Base-by-base conservation (phyloP, 2,113 vertebrate genomes). In the Phodopus roborovskii region DNA sequence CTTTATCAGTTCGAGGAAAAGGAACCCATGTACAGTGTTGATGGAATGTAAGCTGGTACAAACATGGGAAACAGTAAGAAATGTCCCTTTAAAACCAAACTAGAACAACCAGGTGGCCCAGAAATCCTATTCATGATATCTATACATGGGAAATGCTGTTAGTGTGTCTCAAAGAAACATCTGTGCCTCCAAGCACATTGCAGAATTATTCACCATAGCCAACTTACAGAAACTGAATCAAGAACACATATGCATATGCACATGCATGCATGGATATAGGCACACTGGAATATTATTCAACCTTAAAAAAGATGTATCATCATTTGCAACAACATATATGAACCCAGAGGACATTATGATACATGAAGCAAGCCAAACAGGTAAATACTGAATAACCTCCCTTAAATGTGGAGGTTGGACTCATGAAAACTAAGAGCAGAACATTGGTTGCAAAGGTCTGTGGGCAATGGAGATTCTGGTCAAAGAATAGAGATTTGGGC, bases 341-440 rank as follows among this genome's bases (percentile, higher is more conserved):
- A 86, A 53, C 53, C 36, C 30, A 26, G 50, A 64, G 26, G 53
- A 64, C 7, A 28, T 56, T 77, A 26, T 42, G 50, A 33, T 28
- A 42, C 53, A n/a, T 73, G 53, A 79, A 93, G 70, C 79, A 79
- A 81, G 3, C 28, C 16, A 86, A 88, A 24, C 1, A 45, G 81
- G 89, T 15, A 79, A 60, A 77, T 75, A 66, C 60, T 92, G 2
- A 88, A 73, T 42, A 30, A 48, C 53, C 15, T 66, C 26, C 71
- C 20, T 95, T 82, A 82, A 9, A 13, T 48, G 8, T 86, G 16
- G 71, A 92, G 26, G 22, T 73, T 30, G 42, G 60, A 53, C 64
- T 36, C 26, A 79, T 5, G 39, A 89, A 95, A 92, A 88, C 75
- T 84, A 86, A 90, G 79, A 90, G 53, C 84, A 78, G 30, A 84